These are phyloP conservation scores for Dendrocincla fuliginosa DNA, from an alignment of 2,797 vertebrate species.

Conservation along the genomic window DNA sequence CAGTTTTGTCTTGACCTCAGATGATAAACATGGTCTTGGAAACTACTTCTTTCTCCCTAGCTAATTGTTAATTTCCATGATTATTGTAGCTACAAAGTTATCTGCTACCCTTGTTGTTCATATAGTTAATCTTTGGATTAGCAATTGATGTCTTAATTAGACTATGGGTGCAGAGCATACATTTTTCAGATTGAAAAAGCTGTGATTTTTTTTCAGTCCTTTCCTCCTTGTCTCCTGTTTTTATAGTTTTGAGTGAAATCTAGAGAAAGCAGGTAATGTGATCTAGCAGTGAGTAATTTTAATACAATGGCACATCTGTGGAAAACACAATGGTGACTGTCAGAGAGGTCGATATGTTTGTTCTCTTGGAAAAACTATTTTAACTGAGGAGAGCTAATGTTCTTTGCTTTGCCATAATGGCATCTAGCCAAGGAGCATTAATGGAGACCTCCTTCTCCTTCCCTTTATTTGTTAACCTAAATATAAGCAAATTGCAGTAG, in stretches of 20 bases:
- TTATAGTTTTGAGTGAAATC: background rate
- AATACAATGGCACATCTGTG: background rate
- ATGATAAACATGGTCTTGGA: conserved; percentile 1
- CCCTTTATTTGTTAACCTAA: background rate
- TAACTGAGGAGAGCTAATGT: background rate
- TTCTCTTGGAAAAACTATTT: background rate
- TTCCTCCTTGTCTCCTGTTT: background rate
- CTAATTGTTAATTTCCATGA: conserved; percentile 39
- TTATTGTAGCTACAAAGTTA: background rate
- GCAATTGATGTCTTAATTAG: conserved; percentile 27
- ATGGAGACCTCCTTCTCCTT: background rate
- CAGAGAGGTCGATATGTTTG: background rate
- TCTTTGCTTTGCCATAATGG: background rate
- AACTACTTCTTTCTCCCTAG: background rate
- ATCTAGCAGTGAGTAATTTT: conserved; percentile 9
- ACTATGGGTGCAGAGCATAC: background rate
- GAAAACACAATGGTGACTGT: background rate
- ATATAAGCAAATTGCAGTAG: background rate
- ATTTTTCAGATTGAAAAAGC: conserved; percentile 18
- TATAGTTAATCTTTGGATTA: conserved; percentile 27
- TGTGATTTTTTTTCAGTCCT: background rate
- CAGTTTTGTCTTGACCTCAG: conserved; percentile 4
- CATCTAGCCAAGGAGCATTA: background rate
- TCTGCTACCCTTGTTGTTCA: conserved; percentile 23
- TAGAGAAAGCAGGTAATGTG: background rate